Percentiles rank a stretch among this genome's conserved stretches.
Conservation (phyloP, 30 jellyfish, hydroid and myxozoan species). For the Phacellophora camtschatica region DNA sequence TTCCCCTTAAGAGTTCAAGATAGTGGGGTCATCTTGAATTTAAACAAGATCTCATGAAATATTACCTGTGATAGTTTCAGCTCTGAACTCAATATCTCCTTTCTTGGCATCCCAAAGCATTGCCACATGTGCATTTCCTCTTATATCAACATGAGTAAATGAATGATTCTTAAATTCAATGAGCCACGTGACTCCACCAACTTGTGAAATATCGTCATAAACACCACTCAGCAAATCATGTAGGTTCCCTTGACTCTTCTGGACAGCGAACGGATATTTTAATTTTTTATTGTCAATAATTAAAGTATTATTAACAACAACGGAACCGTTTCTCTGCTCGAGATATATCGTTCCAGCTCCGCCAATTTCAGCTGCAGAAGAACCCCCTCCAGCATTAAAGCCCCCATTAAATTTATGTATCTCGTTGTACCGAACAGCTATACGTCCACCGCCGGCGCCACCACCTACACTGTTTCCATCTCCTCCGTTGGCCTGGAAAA, state of each 20-base stretch:
- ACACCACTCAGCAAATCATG: slow-evolving; percentile 38
- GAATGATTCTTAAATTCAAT: slow-evolving; percentile 59
- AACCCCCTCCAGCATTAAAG: slow-evolving; percentile 48
- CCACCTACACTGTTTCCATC: slow-evolving; percentile 44
- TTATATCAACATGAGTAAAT: slow-evolving; percentile 36
- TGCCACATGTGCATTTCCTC: slow-evolving; percentile 61
- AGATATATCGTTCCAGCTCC: slow-evolving; percentile 67
- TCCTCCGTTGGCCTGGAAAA: slow-evolving; percentile 56
- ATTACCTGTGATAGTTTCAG: slow-evolving; percentile 34
- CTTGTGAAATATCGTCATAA: slow-evolving; percentile 35
- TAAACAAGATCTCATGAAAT: too few relatives aligned
- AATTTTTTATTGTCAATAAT: slow-evolving; percentile 20
- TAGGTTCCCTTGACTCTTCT: slow-evolving; percentile 19
- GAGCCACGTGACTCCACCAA: slow-evolving; percentile 68
- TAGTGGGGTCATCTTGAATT: too few relatives aligned
- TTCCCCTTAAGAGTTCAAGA: too few relatives aligned
- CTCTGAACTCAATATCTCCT: slow-evolving; percentile 26
- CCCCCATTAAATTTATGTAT: slow-evolving; percentile 42
- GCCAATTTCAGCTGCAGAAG: slow-evolving; percentile 34
- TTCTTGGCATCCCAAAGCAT: slow-evolving; percentile 42
- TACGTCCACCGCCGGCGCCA: slow-evolving; percentile 77
- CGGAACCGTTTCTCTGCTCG: slow-evolving; percentile 48
- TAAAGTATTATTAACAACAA: slow-evolving; percentile 20
- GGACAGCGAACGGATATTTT: slow-evolving; percentile 29
- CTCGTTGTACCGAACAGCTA: slow-evolving; percentile 10